Conservation (phyloP, 2,888 invertebrate genomes). For the Colletes collaris region DNA sequence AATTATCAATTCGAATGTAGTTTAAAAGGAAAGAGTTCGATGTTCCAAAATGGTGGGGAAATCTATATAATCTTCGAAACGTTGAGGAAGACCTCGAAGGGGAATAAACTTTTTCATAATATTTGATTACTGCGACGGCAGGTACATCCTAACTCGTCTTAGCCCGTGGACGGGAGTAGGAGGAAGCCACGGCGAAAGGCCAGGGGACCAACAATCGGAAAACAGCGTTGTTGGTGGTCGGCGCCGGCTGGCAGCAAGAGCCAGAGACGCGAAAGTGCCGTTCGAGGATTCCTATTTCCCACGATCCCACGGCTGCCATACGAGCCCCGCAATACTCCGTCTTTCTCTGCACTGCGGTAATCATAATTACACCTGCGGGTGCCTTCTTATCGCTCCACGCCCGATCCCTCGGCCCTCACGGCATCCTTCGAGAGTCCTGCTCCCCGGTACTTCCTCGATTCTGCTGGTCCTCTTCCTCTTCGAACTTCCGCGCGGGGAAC, state of each 20-base stretch:
- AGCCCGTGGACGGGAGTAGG: slow-evolving; percentile 9
- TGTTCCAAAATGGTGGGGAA: no score
- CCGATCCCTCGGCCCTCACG: slow-evolving; percentile 54
- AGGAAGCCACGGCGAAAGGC: slow-evolving; percentile 58
- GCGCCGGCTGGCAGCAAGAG: slow-evolving; percentile 60
- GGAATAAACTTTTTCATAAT: neutral
- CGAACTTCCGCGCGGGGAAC: neutral
- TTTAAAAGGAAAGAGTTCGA: no score
- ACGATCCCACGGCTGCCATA: slow-evolving; percentile 80
- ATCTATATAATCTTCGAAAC: no score
- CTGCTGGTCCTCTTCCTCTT: neutral
- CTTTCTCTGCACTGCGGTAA: slow-evolving; percentile 79
- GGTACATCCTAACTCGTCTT: slow-evolving; percentile 13
- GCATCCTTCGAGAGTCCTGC: slow-evolving; percentile 59
- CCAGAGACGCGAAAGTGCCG: slow-evolving; percentile 79
- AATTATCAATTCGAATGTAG: no score
- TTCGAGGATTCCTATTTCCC: slow-evolving; percentile 82
- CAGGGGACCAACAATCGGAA: slow-evolving; percentile 77
- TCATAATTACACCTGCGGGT: slow-evolving; percentile 82
- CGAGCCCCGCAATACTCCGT: slow-evolving; percentile 78
- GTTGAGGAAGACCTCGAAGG: no score
- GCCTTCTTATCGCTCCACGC: slow-evolving; percentile 78
- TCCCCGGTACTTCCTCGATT: neutral
- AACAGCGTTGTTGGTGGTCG: slow-evolving; percentile 72
- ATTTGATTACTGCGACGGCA: slow-evolving; percentile 43